Evolutionary conservation across 2,888 invertebrate genomes (phyloP), one percentile per base, ranked within the genome.

Genomic region (Teinopalpus imperialis): DNA sequence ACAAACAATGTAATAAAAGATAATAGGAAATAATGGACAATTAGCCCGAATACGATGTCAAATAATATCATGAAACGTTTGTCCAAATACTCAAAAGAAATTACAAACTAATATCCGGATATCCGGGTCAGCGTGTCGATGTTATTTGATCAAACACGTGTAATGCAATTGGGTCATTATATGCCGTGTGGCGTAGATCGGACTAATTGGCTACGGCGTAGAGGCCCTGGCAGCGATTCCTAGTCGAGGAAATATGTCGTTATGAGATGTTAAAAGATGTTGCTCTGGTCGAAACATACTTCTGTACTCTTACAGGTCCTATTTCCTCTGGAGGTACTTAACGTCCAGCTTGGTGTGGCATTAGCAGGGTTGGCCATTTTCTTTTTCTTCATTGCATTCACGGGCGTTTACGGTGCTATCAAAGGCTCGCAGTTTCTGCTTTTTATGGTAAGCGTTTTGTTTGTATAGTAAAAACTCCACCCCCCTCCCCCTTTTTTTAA

Each of bases 341-440:
- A 23, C 2, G 23, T 76, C 0, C 69, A 70, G 20, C 54, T 74
- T 0, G 82, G 81, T 0, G 56, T 76, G 1, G 69, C 56, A 0
- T 4, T 63, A 0, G 69, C 69, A 0, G 52, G 69, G 0, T 23
- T 79, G 1, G 50, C 76, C 0, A 50, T 56, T 0, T 74, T 82
- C 30, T 10, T 76, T 4, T 74, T 81, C 56, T 75, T 72, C 56
- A 56, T 86, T 2, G 65, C 78, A 0, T 65, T 71, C 37, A 82
- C 86, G 86, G 87, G 83, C 0, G 60, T 83, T 30, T 78, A 75
- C 30, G 87, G 86, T 0, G 76, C 82, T 0, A 6, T 77, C 2
- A 61, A 55, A 3, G 60, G 66, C n/a, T 81, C 83, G 0, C 74
- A 67, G 2, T 86, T 83, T 51, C 48, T 82, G 0, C 49, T 87